Evolutionary conservation across 2,797 vertebrate species (phyloP), one percentile per base, ranked within the genome.

Genomic region (Chloroceryle amazona): DNA sequence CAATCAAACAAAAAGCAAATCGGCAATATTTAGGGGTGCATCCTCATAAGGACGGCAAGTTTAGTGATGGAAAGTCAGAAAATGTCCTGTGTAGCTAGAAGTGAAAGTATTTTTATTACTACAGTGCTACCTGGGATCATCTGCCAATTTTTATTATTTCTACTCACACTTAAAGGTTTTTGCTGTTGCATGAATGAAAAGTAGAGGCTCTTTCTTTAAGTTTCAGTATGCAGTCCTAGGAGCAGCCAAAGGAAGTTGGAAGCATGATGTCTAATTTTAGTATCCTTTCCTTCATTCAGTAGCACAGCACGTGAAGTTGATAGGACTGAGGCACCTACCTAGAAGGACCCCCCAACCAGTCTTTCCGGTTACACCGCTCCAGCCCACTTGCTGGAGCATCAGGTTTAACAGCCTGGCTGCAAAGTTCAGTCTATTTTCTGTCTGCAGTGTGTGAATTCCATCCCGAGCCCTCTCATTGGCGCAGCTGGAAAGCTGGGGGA

Each of bases 381-480:
- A 96, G 91, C 96, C 91, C 97, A 31, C 95, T 95, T 91, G 96
- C 96, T 83, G 87, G 73, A 95, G 96, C 98, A 94, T 91, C 97
- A 94, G 91, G 60, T 96, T 90, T 94, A 90, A 87, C 92, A 97
- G 95, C 95, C 96, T 73, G 95, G n/a, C 95, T 95, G 97, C 88
- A 70, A 89, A 95, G 89, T 73, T 91, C 81, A 39, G 92, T 65
- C 89, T 73, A 15, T 82, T 81, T 89, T 92, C 84, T 95, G 76
- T 88, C 97, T 89, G 95, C 93, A 71, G 94, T 86, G 96, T 65
- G 67, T 84, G 92, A 96, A 98, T 98, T 98, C 98, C 96, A 93
- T 67, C 96, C 76, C 49, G 67, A 29, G 92, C 92, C 80, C 86
- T 92, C 96, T 95, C 94, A 98, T 96, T 98, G 98, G 98, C 88